A percentile compares a stretch with the other conserved stretches of the same genome.
phyloP scores from a whole-genome alignment of 2,888 invertebrate genomes.

The Eupithecia subfuscata region DNA sequence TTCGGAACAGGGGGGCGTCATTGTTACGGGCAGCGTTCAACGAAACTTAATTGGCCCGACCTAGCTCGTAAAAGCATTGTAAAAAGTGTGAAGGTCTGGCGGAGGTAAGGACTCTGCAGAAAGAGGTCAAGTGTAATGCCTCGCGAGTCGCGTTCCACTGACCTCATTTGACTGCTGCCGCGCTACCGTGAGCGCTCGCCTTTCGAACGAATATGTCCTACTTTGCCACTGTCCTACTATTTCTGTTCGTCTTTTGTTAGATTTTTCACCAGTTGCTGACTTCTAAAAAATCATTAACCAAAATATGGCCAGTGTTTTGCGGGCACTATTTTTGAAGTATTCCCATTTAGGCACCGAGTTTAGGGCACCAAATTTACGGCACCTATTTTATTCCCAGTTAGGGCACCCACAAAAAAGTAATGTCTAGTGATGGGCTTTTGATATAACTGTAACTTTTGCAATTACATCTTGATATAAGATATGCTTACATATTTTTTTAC shows the following conservation, averaged over 20 bases:
- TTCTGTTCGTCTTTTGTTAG: slow-evolving; percentile 32
- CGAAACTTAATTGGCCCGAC: slow-evolving; percentile 81
- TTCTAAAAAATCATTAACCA: not conserved
- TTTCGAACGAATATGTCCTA: slow-evolving; percentile 75
- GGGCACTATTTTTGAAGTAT: too few relatives aligned
- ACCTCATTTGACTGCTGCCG: slow-evolving; percentile 77
- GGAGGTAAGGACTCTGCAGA: slow-evolving; percentile 82
- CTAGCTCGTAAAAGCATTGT: slow-evolving; percentile 82
- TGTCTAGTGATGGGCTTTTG: too few relatives aligned
- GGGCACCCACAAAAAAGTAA: too few relatives aligned
- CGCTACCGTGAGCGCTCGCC: slow-evolving; percentile 65
- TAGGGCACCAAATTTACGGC: too few relatives aligned
- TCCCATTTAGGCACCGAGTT: too few relatives aligned
- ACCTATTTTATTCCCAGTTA: too few relatives aligned
- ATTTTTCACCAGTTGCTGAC: not conserved
- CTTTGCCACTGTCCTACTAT: slow-evolving; percentile 64
- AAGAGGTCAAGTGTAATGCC: slow-evolving; percentile 84
- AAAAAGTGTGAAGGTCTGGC: slow-evolving; percentile 83
- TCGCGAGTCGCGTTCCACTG: slow-evolving; percentile 74
- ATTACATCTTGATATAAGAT: too few relatives aligned
- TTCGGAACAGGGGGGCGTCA: slow-evolving; percentile 61
- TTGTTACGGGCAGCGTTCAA: slow-evolving; percentile 65
- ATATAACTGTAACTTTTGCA: too few relatives aligned
- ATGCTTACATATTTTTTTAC: too few relatives aligned
- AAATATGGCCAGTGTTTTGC: not conserved